Conservation (phyloP, 2,888 invertebrate genomes). For the Hesperia comma region DNA sequence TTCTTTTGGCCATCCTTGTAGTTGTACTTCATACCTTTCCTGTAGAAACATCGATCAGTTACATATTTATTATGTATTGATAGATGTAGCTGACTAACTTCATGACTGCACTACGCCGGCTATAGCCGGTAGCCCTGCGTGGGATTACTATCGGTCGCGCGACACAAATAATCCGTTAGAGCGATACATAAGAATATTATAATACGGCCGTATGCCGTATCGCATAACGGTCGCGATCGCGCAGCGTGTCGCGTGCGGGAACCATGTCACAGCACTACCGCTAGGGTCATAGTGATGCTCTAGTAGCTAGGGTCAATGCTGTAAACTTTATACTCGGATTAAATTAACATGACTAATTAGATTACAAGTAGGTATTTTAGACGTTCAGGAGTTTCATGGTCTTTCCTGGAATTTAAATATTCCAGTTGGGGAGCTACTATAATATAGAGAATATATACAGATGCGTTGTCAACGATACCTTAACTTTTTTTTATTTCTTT, state of each 20-base stretch:
- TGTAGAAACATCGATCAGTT: no score
- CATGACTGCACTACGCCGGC: not conserved
- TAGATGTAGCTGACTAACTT: not conserved
- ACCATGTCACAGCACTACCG: conserved; percentile 68
- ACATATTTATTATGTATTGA: no score
- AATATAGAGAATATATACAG: no score
- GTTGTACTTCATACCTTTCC: no score
- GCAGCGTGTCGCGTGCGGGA: conserved; percentile 57
- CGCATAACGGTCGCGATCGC: conserved; percentile 53
- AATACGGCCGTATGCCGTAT: conserved; percentile 44
- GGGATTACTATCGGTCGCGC: conserved; percentile 36
- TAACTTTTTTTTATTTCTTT: no score
- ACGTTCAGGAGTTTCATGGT: no score
- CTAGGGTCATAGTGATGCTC: conserved; percentile 56
- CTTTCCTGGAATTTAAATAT: no score
- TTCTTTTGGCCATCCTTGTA: no score
- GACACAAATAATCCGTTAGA: conserved; percentile 41
- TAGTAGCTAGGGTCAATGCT: conserved; percentile 36
- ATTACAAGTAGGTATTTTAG: no score
- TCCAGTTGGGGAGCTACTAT: no score
- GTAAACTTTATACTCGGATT: conserved; percentile 9
- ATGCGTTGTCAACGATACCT: no score
- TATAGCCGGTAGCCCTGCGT: conserved; percentile 23
- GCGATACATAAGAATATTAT: conserved; percentile 43
- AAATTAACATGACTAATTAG: no score